Evolutionary conservation across 2,888 invertebrate species (phyloP).

Genomic region (Sclerodermus sp.): DNA sequence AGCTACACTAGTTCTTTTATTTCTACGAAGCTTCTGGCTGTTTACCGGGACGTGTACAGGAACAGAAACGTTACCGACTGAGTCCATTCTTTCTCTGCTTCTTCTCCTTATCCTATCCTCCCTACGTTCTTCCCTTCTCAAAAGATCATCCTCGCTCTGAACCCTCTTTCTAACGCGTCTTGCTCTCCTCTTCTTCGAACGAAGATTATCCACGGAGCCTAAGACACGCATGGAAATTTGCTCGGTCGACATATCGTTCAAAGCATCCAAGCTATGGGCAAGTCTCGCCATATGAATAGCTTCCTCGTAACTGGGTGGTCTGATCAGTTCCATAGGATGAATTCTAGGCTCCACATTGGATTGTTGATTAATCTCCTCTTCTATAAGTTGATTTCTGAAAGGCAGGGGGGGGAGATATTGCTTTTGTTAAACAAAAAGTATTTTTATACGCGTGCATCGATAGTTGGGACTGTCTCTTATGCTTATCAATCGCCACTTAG

Average conservation of each 20-base stretch:
- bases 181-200: constrained; percentile 37
- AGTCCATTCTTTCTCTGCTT: constrained; percentile 24
- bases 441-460: too few species aligned
- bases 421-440: too few species aligned
- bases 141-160: constrained; percentile 46
- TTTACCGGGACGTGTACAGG: too few species aligned
- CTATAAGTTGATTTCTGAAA: constrained; percentile 30
- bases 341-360: constrained; percentile 61
- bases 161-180: constrained; percentile 35
- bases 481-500: too few species aligned
- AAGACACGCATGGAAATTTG: constrained; percentile 40
- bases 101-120: constrained; percentile 35
- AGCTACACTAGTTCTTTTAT: too few species aligned
- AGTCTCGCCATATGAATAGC: constrained; percentile 75
- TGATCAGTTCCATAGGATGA: constrained; percentile 62
- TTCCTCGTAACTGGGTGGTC: constrained; percentile 77
- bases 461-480: too few species aligned
- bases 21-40: too few species aligned
- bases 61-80: constrained; percentile 18
- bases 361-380: constrained; percentile 29
- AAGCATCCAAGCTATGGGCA: constrained; percentile 52
- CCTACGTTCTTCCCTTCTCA: constrained; percentile 38
- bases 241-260: constrained; percentile 40
- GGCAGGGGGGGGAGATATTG: too few species aligned
- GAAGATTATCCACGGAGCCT: constrained; percentile 47